These are phyloP conservation scores for Empis stercorea DNA, from an alignment of 2,888 invertebrate species.

Conservation along the genomic window DNA sequence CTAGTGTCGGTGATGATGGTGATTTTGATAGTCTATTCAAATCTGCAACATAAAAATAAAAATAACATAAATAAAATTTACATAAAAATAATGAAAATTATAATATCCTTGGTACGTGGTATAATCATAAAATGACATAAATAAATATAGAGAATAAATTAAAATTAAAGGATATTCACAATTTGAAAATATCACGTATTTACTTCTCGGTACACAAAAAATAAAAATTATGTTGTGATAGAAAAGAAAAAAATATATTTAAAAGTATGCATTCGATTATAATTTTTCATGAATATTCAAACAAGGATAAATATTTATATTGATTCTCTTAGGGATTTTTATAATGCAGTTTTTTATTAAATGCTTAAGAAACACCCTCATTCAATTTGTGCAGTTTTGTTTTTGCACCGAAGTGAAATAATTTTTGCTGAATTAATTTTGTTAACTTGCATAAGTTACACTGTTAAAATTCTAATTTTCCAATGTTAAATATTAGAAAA, in stretches of 20 bases:
- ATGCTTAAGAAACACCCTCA: too few relatives aligned
- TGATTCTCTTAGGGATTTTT: too few relatives aligned
- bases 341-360: too few relatives aligned
- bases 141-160: constrained; percentile 1
- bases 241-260: neutral
- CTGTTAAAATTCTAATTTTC: too few relatives aligned
- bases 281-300: constrained; percentile 16
- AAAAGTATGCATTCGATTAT: neutral
- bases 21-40: constrained; percentile 34
- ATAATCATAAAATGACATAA: neutral
- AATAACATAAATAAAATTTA: constrained; percentile 10
- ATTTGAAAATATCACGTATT: neutral
- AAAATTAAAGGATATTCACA: neutral
- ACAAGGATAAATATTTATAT: neutral
- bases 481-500: too few relatives aligned
- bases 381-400: too few relatives aligned
- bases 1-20: constrained; percentile 17
- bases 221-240: neutral
- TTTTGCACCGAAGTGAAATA: too few relatives aligned
- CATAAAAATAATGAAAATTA: constrained; percentile 12
- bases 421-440: too few relatives aligned
- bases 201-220: neutral
- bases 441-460: too few relatives aligned
- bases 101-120: constrained; percentile 7
- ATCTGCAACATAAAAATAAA: constrained; percentile 30